Conservation (phyloP, 1,140 invertebrate species). For the Eurosta solidaginis region DNA sequence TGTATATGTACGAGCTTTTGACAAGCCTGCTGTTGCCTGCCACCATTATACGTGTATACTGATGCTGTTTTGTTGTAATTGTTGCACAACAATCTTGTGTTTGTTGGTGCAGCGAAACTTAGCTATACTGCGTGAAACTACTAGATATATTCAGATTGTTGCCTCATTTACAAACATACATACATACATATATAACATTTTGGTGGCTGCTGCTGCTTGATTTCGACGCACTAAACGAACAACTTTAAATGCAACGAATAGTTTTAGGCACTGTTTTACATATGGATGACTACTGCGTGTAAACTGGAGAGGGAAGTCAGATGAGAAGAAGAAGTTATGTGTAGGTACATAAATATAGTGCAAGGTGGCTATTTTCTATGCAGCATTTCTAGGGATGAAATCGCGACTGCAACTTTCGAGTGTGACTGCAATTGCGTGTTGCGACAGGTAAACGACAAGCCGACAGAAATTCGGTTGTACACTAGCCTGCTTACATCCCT, state of each 20-base stretch:
- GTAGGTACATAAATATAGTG: too few species aligned
- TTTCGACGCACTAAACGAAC: neutral
- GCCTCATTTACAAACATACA: neutral
- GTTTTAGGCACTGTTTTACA: constrained; percentile 14
- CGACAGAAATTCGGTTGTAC: constrained; percentile 16
- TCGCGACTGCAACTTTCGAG: neutral
- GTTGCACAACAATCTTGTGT: neutral
- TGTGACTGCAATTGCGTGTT: neutral
- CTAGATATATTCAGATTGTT: neutral
- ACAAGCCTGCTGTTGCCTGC: neutral
- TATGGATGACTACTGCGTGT: neutral
- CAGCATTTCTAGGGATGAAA: neutral
- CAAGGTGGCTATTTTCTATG: neutral
- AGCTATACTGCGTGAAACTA: neutral
- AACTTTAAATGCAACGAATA: neutral
- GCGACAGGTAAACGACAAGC: constrained; percentile 25
- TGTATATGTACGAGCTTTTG: neutral
- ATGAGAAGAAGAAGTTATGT: too few species aligned
- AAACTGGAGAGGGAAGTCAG: too few species aligned
- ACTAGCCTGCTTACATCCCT: neutral
- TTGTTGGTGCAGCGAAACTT: neutral
- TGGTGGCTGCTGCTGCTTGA: neutral
- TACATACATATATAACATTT: too few species aligned
- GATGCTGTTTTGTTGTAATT: neutral
- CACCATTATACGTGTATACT: neutral